Conservation (phyloP, 2,113 vertebrate species). For the Fukomys damarensis region DNA sequence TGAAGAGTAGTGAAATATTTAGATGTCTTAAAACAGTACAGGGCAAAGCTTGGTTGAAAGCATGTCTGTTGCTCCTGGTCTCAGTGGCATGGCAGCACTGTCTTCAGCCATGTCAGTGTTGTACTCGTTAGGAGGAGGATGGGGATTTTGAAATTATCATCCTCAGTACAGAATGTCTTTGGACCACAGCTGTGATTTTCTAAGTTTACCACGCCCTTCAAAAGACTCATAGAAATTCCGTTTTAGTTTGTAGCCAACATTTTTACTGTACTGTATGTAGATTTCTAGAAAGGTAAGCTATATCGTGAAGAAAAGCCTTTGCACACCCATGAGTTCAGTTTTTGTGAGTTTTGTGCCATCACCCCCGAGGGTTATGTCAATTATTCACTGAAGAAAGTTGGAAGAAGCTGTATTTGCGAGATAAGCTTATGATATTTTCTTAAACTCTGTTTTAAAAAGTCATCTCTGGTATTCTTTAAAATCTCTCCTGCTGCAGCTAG, state of each 20-base stretch:
- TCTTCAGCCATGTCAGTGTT: not conserved
- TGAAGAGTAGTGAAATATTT: conserved; percentile 1
- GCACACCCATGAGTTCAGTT: not conserved
- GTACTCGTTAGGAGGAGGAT: not conserved
- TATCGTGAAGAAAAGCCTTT: not conserved
- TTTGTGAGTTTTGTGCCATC: not conserved
- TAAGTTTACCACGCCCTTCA: not conserved
- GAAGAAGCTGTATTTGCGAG: not conserved
- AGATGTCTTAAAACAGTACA: not conserved
- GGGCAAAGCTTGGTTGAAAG: not conserved
- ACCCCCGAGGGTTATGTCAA: not conserved
- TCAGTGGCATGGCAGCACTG: accelerated
- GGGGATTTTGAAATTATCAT: not conserved
- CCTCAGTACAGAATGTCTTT: not conserved
- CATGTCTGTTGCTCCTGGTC: not conserved
- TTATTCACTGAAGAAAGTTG: not conserved
- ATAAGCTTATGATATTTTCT: not conserved
- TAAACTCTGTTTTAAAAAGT: not conserved
- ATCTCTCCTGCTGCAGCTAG: conserved; percentile 65
- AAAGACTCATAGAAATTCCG: not conserved
- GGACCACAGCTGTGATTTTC: conserved; percentile 34
- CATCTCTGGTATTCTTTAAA: not conserved
- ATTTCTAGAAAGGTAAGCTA: conserved; percentile 7
- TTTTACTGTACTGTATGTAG: not conserved
- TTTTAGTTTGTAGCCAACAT: not conserved